A percentile compares a stretch with the other conserved stretches of the same genome.
Conservation (phyloP, 2,888 invertebrate genomes). For the Gari tellinella region DNA sequence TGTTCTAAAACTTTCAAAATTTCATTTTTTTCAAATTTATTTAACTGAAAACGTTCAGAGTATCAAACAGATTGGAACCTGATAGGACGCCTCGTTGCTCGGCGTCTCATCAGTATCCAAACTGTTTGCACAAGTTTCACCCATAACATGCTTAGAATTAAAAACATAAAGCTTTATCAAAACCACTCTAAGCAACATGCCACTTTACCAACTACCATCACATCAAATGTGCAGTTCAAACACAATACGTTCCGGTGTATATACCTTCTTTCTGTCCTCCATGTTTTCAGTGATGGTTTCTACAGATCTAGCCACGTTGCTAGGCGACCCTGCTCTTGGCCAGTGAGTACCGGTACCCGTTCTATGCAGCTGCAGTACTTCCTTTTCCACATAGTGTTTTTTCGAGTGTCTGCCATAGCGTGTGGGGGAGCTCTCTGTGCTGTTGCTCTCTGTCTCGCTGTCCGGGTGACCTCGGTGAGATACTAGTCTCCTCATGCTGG, state of each 20-base stretch:
- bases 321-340: conserved; percentile 47
- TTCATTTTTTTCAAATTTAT: too few species aligned
- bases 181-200: too few species aligned
- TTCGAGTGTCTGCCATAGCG: conserved; percentile 22
- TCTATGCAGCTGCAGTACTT: conserved; percentile 43
- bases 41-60: too few species aligned
- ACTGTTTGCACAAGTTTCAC: too few species aligned
- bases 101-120: too few species aligned
- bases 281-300: conserved; percentile 74
- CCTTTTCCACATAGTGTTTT: conserved; percentile 37
- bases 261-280: conserved; percentile 58
- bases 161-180: too few species aligned
- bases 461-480: conserved; percentile 63
- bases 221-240: too few species aligned
- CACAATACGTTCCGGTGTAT: too few species aligned
- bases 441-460: conserved; percentile 68
- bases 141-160: too few species aligned
- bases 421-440: conserved; percentile 67
- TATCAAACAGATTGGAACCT: too few species aligned
- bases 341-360: conserved; percentile 44
- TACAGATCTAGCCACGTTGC: conserved; percentile 69
- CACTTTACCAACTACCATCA: background rate
- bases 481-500: conserved; percentile 67
- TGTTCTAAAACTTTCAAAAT: too few species aligned
- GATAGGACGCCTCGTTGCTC: too few species aligned